phyloP scores from a whole-genome alignment of 2,888 invertebrate species.

The Drosophila ustulata region DNA sequence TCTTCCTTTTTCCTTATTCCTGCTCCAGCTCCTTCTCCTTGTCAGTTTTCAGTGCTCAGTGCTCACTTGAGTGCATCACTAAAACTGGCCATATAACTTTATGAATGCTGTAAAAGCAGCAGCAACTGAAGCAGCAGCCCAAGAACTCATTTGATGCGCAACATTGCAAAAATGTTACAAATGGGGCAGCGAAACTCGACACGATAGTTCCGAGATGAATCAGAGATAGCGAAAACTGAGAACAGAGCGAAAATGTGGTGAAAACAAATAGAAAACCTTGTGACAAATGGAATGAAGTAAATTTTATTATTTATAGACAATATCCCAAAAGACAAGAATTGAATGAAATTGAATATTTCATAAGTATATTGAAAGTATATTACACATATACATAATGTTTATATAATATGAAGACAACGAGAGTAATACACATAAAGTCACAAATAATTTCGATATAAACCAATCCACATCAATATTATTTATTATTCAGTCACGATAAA shows the following conservation, averaged over 20 bases:
- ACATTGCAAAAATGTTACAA: conserved; percentile 14
- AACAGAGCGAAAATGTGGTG: not conserved
- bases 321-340: too few relatives aligned
- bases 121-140: not conserved
- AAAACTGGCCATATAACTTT: conserved; percentile 56
- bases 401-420: too few relatives aligned
- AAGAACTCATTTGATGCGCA: conserved; percentile 32
- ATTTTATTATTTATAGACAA: not conserved
- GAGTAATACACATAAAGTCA: too few relatives aligned
- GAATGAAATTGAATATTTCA: too few relatives aligned
- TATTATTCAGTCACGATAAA: too few relatives aligned
- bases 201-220: conserved; percentile 5
- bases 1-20: not conserved
- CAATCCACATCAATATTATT: too few relatives aligned
- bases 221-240: not conserved
- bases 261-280: not conserved
- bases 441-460: too few relatives aligned
- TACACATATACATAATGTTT: too few relatives aligned
- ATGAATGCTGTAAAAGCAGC: conserved; percentile 52
- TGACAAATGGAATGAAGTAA: not conserved
- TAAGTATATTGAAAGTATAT: too few relatives aligned
- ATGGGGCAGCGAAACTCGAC: conserved; percentile 8
- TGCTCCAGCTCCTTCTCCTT: not conserved
- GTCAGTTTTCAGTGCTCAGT: not conserved
- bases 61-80: conserved; percentile 39